phyloP scores from a whole-genome alignment of 1,140 invertebrate species.

The Proctacanthus coquilletti region DNA sequence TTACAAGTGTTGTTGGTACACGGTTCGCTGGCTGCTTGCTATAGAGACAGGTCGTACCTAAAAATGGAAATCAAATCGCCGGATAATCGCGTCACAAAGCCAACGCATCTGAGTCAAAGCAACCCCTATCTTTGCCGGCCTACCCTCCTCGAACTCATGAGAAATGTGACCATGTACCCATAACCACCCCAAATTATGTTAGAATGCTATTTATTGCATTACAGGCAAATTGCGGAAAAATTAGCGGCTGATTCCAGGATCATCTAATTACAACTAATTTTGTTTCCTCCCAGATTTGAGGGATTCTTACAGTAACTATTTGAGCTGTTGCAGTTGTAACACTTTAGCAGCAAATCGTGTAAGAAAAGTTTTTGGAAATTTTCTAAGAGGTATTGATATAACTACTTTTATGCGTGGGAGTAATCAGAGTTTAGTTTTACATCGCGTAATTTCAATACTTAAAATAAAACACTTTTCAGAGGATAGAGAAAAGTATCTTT shows the following conservation, averaged over 20 bases:
- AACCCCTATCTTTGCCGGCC: neutral
- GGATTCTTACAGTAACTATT: neutral
- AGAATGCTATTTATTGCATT: slow-evolving; percentile 31
- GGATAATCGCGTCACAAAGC: slow-evolving; percentile 30
- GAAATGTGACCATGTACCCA: neutral
- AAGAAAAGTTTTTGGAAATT: too few species aligned
- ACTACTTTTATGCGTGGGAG: too few species aligned
- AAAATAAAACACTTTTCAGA: too few species aligned
- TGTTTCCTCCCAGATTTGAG: too few species aligned
- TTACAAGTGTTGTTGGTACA: neutral
- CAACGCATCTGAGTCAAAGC: slow-evolving; percentile 8
- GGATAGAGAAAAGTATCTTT: too few species aligned
- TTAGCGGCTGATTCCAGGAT: slow-evolving; percentile 32
- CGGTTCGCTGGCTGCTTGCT: too few species aligned
- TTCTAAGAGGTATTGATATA: too few species aligned
- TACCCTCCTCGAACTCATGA: neutral
- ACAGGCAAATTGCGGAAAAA: slow-evolving; percentile 33
- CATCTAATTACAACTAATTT: slow-evolving; percentile 31
- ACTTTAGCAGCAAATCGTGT: too few species aligned
- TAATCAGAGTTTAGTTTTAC: too few species aligned
- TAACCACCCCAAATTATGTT: slow-evolving; percentile 12
- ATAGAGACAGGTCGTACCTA: neutral
- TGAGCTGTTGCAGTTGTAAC: too few species aligned
- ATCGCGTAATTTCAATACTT: too few species aligned
- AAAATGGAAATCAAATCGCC: slow-evolving; percentile 26